A percentile compares a stretch with the other conserved stretches of the same genome.
Conservation (phyloP, 2,888 invertebrate genomes). For the Neocrepidodera transversa region DNA sequence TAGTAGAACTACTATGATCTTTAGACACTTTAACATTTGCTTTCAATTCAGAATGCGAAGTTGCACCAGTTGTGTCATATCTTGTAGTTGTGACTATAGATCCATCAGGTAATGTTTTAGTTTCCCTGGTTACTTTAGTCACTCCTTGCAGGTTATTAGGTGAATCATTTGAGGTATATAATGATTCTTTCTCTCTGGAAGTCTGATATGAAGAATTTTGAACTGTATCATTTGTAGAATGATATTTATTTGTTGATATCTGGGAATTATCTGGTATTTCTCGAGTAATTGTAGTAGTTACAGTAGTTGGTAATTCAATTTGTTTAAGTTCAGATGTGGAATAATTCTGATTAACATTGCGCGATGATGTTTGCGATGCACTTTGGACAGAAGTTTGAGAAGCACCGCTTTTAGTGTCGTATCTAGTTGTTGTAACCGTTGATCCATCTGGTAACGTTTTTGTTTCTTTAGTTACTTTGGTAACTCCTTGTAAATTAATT, state of each 20-base stretch:
- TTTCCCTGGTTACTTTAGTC: constrained; percentile 69
- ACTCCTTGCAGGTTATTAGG: constrained; percentile 61
- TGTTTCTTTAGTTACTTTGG: constrained; percentile 68
- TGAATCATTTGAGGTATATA: constrained; percentile 35
- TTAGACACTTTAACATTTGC: constrained; percentile 9
- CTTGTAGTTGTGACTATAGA: constrained; percentile 73
- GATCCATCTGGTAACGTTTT: constrained; percentile 72
- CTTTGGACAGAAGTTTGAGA: neutral
- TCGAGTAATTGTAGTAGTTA: neutral
- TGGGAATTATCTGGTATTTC: constrained; percentile 2
- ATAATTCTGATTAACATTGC: neutral
- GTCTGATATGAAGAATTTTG: constrained; percentile 51
- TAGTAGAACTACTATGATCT: constrained; percentile 7
- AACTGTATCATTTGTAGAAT: neutral
- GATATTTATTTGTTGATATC: constrained; percentile 1
- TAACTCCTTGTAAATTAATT: constrained; percentile 64
- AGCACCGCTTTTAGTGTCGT: constrained; percentile 64
- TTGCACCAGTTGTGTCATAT: constrained; percentile 65
- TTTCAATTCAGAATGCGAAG: constrained; percentile 6
- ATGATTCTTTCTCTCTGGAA: constrained; percentile 48
- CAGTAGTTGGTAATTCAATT: neutral
- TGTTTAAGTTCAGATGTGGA: neutral
- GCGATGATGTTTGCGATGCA: neutral
- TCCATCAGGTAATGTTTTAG: constrained; percentile 72
- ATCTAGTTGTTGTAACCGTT: constrained; percentile 71